A percentile compares a stretch with the other conserved stretches of the same genome.
These are phyloP conservation scores for Marronus borbonicus DNA, from an alignment of 2,888 invertebrate species.

Conservation along the genomic window DNA sequence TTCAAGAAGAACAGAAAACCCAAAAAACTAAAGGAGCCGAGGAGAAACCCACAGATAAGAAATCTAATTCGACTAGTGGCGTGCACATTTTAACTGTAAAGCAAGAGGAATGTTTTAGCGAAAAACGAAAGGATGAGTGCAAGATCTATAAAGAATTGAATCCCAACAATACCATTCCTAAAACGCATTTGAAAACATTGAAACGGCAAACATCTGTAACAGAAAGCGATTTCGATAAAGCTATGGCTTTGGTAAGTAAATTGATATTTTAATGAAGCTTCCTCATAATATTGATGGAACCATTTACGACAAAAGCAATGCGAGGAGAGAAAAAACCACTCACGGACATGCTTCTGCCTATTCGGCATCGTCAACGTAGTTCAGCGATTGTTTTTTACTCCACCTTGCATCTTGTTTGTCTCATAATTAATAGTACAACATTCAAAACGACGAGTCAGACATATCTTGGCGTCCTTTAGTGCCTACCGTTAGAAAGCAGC, in stretches of 20 bases:
- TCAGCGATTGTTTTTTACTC: too few species aligned
- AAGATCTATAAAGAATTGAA: constrained; percentile 65
- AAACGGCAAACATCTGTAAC: constrained; percentile 12
- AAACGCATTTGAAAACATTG: background rate
- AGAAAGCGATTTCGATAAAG: constrained; percentile 25
- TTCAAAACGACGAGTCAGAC: too few species aligned
- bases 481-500: too few species aligned
- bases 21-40: background rate
- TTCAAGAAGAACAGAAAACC: constrained; percentile 32
- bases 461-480: too few species aligned
- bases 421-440: too few species aligned
- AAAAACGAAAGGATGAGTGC: constrained; percentile 54
- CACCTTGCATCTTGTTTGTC: too few species aligned
- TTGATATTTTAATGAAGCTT: too few species aligned
- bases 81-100: constrained; percentile 28
- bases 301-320: too few species aligned
- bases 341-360: too few species aligned
- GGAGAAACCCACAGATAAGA: constrained; percentile 30
- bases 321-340: too few species aligned
- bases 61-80: background rate
- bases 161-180: constrained; percentile 58
- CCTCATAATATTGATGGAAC: too few species aligned
- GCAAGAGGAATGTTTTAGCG: constrained; percentile 18
- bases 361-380: too few species aligned
- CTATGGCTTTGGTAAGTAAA: constrained; percentile 27